Evolutionary conservation across 2,888 invertebrate species (phyloP), one percentile per base, ranked within the genome.

Genomic region (Autographa pulchrina): DNA sequence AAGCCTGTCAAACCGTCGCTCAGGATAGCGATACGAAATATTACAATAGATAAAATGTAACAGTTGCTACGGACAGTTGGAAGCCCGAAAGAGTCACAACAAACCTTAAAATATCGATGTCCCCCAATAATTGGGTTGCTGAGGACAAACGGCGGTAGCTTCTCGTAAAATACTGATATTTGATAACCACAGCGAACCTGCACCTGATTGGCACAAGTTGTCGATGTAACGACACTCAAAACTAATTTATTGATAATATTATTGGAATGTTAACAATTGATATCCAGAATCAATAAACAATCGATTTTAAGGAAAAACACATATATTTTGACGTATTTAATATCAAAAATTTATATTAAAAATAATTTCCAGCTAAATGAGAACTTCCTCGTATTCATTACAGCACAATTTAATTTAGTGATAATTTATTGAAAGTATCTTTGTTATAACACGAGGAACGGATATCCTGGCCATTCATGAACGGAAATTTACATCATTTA

Each of bases 121-220:
- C 54, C 20, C 9, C 54, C 48, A 48, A 56, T 25, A 56, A 56
- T 56, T 56, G 54, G 20, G 54, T 56, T 56, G 20, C 25, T 25
- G 54, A 56, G 54, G 54, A 56, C 20, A 25, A 56, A 56, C 20
- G 54, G 54, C 25, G 25, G 54, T 56, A 56, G 25, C 54, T 13
- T 56, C 54, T 20, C 18, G 54, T 56, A 56, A 56, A 56, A 56
- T 56, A 56, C 54, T 25, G 54, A 56, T 56, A 25, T 56, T 56
- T 56, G 54, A 25, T 56, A 56, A 25, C 54, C 54, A 13, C 54
- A 56, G 18, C 54, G 20, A 25, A 56, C 25, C 20, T 56, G 13
- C 25, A 54, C 25, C 2, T 25, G 25, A 56, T 56, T 56, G 54
- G 54, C 11, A 3, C 18, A 25, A 56, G 25, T 56, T 25, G 20